Base-by-base conservation (phyloP, 2,797 vertebrate species). In the Cirrhinus mrigala region DNA sequence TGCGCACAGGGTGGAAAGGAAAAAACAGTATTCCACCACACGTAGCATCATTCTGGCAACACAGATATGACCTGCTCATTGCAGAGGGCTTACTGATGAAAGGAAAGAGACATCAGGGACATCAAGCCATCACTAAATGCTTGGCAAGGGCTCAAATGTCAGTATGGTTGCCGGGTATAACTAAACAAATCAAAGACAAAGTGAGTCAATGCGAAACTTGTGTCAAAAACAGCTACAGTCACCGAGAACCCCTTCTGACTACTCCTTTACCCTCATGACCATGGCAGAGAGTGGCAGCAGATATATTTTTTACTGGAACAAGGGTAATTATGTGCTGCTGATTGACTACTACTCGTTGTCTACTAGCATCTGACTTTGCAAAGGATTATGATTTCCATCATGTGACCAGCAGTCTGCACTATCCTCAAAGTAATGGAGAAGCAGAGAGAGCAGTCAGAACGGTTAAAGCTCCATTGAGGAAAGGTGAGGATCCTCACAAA, bases 401-500 rank as follows among this genome's bases (percentile, higher is more conserved):
- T n/a, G n/a, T n/a, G n/a, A n/a, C n/a, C n/a, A n/a, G n/a, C n/a
- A n/a, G n/a, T n/a, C n/a, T n/a, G n/a, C n/a, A n/a, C n/a, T n/a
- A n/a, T n/a, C n/a, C n/a, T n/a, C n/a, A n/a, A n/a, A n/a, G n/a
- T n/a, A n/a, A n/a, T n/a, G n/a, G n/a, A n/a, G n/a, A n/a, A n/a
- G n/a, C n/a, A n/a, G n/a, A n/a, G n/a, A n/a, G n/a, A n/a, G n/a
- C n/a, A n/a, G n/a, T n/a, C n/a, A n/a, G n/a, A n/a, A n/a, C n/a
- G n/a, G n/a, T n/a, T n/a, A n/a, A n/a, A n/a, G n/a, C n/a, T n/a
- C n/a, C n/a, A n/a, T n/a, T n/a, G n/a, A n/a, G n/a, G n/a, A n/a
- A n/a, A n/a, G n/a, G n/a, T n/a, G n/a, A n/a, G n/a, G n/a, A n/a
- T 16, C 58, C 60, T 44, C 83, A 82, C 33, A 73, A 82, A 54